phyloP scores from a whole-genome alignment of 2,888 invertebrate species.

The Lasiommata megera region DNA sequence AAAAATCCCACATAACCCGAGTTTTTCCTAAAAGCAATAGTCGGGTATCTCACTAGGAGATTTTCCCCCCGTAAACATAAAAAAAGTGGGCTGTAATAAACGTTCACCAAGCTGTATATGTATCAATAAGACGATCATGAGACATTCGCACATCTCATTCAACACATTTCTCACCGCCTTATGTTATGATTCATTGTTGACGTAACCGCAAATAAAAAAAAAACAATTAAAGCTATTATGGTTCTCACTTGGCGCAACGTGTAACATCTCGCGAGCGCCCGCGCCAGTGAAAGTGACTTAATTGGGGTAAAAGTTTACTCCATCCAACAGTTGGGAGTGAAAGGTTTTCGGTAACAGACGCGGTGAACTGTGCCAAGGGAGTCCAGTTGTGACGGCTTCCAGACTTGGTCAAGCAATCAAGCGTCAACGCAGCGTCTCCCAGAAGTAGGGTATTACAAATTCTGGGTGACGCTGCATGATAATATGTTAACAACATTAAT shows the following conservation, averaged over 20 bases:
- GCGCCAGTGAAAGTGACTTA: slow-evolving; percentile 49
- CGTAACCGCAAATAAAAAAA: slow-evolving; percentile 34
- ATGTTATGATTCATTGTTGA: slow-evolving; percentile 33
- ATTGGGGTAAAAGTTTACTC: slow-evolving; percentile 47
- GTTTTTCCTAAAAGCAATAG: too few species aligned
- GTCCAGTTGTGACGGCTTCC: slow-evolving; percentile 6
- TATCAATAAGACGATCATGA: neutral
- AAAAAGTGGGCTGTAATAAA: too few species aligned
- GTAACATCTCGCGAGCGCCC: slow-evolving; percentile 27
- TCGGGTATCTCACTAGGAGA: too few species aligned
- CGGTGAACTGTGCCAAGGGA: slow-evolving; percentile 20
- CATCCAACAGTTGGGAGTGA: slow-evolving; percentile 36
- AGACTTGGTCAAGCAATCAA: neutral
- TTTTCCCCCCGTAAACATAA: too few species aligned
- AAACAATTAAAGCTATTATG: slow-evolving; percentile 38
- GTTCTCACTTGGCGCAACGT: slow-evolving; percentile 33
- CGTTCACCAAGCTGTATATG: too few species aligned
- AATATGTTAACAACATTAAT: too few species aligned
- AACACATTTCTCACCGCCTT: slow-evolving; percentile 12
- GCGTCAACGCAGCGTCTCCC: too few species aligned
- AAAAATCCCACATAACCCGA: too few species aligned
- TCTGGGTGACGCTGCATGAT: too few species aligned
- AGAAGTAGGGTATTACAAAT: too few species aligned
- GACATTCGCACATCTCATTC: slow-evolving; percentile 6
- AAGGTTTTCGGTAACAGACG: slow-evolving; percentile 28